Conservation (phyloP, 1,140 invertebrate genomes). For the Mylabris phalerata region DNA sequence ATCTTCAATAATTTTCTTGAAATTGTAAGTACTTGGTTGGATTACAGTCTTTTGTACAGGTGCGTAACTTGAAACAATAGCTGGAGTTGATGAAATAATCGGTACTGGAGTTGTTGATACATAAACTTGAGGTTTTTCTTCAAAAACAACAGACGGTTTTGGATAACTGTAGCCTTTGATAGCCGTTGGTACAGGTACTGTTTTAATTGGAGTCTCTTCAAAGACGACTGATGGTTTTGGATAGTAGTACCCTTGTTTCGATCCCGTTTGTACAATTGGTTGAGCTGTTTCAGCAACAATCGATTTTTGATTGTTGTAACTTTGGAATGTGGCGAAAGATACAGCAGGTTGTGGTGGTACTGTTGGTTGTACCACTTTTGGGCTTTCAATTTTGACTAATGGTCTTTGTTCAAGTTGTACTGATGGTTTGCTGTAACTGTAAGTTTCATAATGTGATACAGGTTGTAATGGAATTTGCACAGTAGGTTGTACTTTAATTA, state of each 20-base stretch:
- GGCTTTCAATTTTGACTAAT: background rate
- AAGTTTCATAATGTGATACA: background rate
- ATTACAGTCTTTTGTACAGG: conserved; percentile 7
- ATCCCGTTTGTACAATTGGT: background rate
- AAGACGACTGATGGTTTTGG: too few species aligned
- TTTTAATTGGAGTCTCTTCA: background rate
- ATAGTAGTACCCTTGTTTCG: too few species aligned
- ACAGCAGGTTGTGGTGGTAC: background rate
- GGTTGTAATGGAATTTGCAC: background rate
- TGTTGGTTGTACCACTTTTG: too few species aligned
- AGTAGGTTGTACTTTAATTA: conserved; percentile 1
- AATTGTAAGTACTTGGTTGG: conserved; percentile 6
- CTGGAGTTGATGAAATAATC: conserved; percentile 1
- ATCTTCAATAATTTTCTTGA: conserved; percentile 12
- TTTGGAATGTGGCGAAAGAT: background rate
- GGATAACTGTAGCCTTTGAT: conserved; percentile 40
- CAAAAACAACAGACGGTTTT: conserved; percentile 41
- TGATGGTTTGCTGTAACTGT: background rate
- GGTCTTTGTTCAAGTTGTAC: background rate
- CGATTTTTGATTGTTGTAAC: conserved; percentile 2
- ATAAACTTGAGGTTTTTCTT: conserved; percentile 31
- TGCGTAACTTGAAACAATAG: conserved; percentile 23
- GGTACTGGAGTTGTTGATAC: conserved; percentile 5
- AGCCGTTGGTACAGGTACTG: conserved; percentile 2
- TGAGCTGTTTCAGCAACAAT: background rate